phyloP scores from a whole-genome alignment of 2,888 invertebrate species.

The Ornithoptera priamus region DNA sequence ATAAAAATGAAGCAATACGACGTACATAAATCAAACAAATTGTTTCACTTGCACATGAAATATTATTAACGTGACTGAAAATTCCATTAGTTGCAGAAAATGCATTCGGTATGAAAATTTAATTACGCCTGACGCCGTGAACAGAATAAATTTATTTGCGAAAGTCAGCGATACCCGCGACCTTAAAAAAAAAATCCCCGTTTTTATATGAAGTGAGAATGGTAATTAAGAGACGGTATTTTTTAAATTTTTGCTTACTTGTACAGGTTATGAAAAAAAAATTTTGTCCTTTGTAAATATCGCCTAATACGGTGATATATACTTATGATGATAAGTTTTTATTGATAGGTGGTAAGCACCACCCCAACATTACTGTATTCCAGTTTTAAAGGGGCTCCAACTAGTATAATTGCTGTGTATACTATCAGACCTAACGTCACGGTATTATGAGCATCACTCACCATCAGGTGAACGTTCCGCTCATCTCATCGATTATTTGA shows the following conservation, averaged over 20 bases:
- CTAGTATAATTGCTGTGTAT: no score
- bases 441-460: no score
- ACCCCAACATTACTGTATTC: no score
- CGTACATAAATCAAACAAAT: slow-evolving; percentile 27
- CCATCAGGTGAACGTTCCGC: no score
- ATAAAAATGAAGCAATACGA: neutral
- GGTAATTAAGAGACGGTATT: neutral
- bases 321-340: no score
- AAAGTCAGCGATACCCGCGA: slow-evolving; percentile 17
- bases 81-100: slow-evolving; percentile 31
- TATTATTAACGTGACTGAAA: slow-evolving; percentile 30
- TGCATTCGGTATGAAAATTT: slow-evolving; percentile 31
- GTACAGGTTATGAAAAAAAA: no score
- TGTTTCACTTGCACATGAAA: slow-evolving; percentile 27
- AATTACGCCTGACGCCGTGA: slow-evolving; percentile 27
- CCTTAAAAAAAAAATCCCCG: slow-evolving; percentile 10
- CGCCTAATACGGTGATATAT: no score
- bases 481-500: no score
- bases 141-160: slow-evolving; percentile 29
- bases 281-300: neutral
- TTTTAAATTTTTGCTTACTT: neutral
- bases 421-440: no score
- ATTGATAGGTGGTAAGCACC: no score
- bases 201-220: slow-evolving; percentile 19
- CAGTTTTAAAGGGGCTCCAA: no score